Evolutionary conservation across 2,888 invertebrate genomes (phyloP).

Genomic region (Lysandra bellargus): DNA sequence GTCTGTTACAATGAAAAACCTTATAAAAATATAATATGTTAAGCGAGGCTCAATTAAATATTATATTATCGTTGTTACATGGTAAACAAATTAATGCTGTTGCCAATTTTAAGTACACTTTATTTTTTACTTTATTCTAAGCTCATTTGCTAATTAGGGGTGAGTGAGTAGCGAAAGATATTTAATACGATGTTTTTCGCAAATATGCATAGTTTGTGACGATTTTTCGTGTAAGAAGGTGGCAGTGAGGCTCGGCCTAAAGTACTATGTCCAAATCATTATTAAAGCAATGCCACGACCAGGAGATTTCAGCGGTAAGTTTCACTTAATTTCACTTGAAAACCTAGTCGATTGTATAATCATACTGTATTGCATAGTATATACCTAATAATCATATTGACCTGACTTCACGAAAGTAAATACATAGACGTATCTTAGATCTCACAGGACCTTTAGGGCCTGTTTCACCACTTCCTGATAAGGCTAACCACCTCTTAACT

Average conservation of each 20-base stretch:
- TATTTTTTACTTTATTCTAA: neutral
- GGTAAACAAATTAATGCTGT: neutral
- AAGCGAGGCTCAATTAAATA: too few relatives aligned
- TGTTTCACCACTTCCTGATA: too few relatives aligned
- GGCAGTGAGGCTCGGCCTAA: neutral
- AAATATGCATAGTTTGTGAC: conserved; percentile 21
- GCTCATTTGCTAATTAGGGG: conserved; percentile 37
- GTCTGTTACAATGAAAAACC: too few relatives aligned
- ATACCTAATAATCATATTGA: too few relatives aligned
- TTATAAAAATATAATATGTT: too few relatives aligned
- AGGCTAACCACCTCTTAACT: too few relatives aligned
- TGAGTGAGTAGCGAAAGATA: conserved; percentile 14
- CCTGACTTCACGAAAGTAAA: too few relatives aligned
- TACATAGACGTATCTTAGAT: too few relatives aligned
- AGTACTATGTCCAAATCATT: conserved; percentile 7
- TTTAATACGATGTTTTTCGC: conserved; percentile 24
- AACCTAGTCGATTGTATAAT: neutral
- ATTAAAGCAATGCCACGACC: neutral
- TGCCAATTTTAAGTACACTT: neutral
- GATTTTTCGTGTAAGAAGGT: neutral
- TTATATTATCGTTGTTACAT: neutral
- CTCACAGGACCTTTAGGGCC: too few relatives aligned
- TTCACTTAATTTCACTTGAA: neutral
- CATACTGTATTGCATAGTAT: too few relatives aligned
- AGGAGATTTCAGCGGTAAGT: conserved; percentile 16